Conservation (phyloP, 1,140 invertebrate genomes). For the Penaeus japonicus region DNA sequence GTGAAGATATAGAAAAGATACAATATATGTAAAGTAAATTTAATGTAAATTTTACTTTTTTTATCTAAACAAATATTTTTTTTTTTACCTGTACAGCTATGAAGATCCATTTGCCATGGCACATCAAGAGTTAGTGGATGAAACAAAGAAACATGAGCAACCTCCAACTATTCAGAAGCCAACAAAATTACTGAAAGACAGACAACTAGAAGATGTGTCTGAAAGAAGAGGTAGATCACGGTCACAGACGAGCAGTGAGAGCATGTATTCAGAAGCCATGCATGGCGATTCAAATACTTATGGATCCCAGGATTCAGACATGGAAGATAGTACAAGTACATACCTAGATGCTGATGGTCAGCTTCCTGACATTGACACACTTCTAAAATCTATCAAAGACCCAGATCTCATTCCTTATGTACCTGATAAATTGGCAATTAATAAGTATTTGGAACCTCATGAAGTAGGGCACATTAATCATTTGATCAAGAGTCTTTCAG, state of each 20-base stretch:
- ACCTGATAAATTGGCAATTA: conserved; percentile 35
- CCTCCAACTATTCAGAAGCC: neutral
- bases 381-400: conserved; percentile 42
- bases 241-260: conserved; percentile 14
- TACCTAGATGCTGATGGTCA: neutral
- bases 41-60: neutral
- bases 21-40: neutral
- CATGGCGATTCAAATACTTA: conserved; percentile 9
- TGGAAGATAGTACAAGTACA: conserved; percentile 16
- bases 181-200: neutral
- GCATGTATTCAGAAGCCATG: conserved; percentile 4
- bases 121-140: conserved; percentile 38
- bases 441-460: conserved; percentile 50
- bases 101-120: conserved; percentile 36
- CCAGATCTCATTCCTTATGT: conserved; percentile 32
- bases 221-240: neutral
- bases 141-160: neutral
- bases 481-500: conserved; percentile 53
- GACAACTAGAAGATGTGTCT: neutral
- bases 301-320: conserved; percentile 35
- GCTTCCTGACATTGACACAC: conserved; percentile 36
- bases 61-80: neutral
- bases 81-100: neutral
- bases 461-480: conserved; percentile 57
- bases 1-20: neutral